These are phyloP conservation scores for Plagiodera versicolora DNA, from an alignment of 2,888 invertebrate species.

Conservation along the genomic window DNA sequence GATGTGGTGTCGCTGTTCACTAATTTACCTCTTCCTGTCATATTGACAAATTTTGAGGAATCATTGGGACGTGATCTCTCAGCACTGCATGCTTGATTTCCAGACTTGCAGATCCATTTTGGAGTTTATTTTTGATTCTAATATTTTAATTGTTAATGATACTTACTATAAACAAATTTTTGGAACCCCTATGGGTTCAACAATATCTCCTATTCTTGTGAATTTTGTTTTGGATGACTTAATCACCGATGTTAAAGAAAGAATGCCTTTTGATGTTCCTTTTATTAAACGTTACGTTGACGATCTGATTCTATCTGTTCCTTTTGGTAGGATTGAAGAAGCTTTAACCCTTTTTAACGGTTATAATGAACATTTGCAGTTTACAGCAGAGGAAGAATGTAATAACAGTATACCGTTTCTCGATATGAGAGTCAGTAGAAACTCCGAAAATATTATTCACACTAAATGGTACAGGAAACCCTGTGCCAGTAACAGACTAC, in stretches of 20 bases:
- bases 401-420: neutral
- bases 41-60: neutral
- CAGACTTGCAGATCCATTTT: neutral
- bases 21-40: constrained; percentile 5
- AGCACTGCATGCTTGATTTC: too few species aligned
- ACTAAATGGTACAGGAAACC: constrained; percentile 8
- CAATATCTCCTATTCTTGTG: constrained; percentile 6
- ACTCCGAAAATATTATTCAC: neutral
- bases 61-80: too few species aligned
- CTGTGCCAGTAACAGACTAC: neutral
- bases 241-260: neutral
- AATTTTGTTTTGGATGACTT: constrained; percentile 10
- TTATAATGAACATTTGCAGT: neutral
- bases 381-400: neutral
- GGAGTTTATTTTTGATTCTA: constrained; percentile 1
- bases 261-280: neutral
- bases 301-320: neutral
- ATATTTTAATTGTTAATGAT: constrained; percentile 1
- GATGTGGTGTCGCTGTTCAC: constrained; percentile 13
- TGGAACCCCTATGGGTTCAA: constrained; percentile 14
- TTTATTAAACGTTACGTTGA: neutral
- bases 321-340: neutral
- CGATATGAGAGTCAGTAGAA: neutral
- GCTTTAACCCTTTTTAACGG: neutral
- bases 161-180: constrained; percentile 11